Evolutionary conservation across 2,113 vertebrate species (phyloP).

Genomic region (Tenebrosternarchus preto): DNA sequence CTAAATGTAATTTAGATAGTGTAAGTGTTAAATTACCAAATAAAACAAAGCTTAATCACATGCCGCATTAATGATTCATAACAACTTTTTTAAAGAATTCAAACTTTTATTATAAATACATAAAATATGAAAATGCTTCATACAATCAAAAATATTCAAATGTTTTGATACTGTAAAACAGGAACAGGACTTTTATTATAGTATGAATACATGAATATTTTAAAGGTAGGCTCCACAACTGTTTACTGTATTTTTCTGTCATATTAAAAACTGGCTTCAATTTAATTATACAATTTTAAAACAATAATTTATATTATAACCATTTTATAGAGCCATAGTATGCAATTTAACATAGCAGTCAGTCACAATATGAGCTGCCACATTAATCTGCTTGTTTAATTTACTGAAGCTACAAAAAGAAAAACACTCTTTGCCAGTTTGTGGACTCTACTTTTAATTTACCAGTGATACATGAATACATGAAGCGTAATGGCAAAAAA

Average conservation of each 20-base stretch:
- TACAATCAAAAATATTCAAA: slow-evolving; percentile 66
- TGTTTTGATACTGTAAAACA: slow-evolving; percentile 59
- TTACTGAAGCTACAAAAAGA: neutral
- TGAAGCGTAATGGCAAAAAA: slow-evolving; percentile 34
- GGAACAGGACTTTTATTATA: slow-evolving; percentile 27
- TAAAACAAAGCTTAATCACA: slow-evolving; percentile 45
- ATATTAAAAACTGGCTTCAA: neutral
- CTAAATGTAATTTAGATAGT: neutral
- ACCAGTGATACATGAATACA: slow-evolving; percentile 32
- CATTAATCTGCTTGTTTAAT: neutral
- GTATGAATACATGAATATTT: slow-evolving; percentile 23
- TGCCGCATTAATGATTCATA: slow-evolving; percentile 75
- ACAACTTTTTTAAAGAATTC: slow-evolving; percentile 71
- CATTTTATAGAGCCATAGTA: neutral
- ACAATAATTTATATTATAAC: neutral
- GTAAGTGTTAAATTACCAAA: neutral
- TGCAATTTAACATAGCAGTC: neutral
- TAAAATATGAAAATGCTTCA: slow-evolving; percentile 63
- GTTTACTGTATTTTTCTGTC: neutral
- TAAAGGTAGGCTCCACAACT: slow-evolving; percentile 35
- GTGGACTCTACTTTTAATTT: slow-evolving; percentile 34
- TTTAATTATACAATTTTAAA: neutral
- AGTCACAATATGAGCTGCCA: neutral
- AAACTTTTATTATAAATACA: slow-evolving; percentile 81
- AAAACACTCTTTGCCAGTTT: slow-evolving; percentile 4